phyloP scores from a whole-genome alignment of 2,888 invertebrate genomes.

The Folsomia manolachei region DNA sequence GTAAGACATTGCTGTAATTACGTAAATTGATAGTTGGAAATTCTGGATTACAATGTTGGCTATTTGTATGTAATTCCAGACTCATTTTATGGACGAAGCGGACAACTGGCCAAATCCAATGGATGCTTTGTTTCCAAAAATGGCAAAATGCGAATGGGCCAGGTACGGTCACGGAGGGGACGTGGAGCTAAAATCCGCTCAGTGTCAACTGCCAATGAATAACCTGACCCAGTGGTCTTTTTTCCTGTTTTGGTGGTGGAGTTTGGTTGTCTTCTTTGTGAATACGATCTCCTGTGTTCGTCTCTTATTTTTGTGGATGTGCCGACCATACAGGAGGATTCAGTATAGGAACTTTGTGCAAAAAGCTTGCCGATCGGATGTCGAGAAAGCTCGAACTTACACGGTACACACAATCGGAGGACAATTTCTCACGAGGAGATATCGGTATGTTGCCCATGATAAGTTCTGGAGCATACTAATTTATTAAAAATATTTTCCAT shows the following conservation, averaged over 20 bases:
- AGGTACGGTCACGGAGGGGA: conserved; percentile 25
- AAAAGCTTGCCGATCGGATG: conserved; percentile 23
- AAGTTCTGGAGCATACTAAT: too few species aligned
- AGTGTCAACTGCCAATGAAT: conserved; percentile 35
- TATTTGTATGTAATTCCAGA: background rate
- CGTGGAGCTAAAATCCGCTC: conserved; percentile 25
- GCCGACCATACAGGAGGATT: conserved; percentile 16
- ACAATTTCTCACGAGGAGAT: conserved; percentile 7
- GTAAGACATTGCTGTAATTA: too few species aligned
- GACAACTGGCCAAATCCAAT: conserved; percentile 32
- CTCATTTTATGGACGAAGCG: conserved; percentile 23
- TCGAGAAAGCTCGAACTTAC: conserved; percentile 24
- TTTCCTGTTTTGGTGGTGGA: conserved; percentile 35
- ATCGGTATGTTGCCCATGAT: background rate
- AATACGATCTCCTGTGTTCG: conserved; percentile 17
- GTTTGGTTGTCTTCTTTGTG: conserved; percentile 16
- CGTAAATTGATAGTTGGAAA: background rate
- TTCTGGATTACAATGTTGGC: too few species aligned
- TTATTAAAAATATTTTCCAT: too few species aligned
- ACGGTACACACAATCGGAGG: conserved; percentile 4
- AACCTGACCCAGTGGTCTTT: conserved; percentile 34
- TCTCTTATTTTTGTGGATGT: conserved; percentile 8
- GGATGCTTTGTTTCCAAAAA: conserved; percentile 33
- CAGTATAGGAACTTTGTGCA: conserved; percentile 24
- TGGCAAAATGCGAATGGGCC: conserved; percentile 34